phyloP scores from a whole-genome alignment of 2,797 vertebrate genomes.

The Selene dorsalis region DNA sequence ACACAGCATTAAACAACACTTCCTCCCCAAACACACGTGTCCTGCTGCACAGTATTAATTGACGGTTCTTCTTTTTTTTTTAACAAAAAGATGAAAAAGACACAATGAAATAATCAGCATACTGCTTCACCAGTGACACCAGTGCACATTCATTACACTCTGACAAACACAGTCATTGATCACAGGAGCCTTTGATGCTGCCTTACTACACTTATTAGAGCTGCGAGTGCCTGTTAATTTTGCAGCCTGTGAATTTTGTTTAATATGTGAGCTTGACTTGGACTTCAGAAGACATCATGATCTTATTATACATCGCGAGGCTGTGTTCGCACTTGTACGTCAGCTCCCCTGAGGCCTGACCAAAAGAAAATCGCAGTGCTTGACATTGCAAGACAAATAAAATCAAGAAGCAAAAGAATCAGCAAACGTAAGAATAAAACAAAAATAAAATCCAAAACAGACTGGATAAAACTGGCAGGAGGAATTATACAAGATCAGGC shows the following conservation, averaged over 20 bases:
- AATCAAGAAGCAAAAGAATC: background rate
- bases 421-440: background rate
- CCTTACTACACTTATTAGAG: constrained; percentile 4
- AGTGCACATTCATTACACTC: constrained; percentile 21
- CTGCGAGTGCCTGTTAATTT: constrained; percentile 27
- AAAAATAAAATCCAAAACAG: background rate
- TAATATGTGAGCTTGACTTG: constrained; percentile 3
- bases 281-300: constrained; percentile 19
- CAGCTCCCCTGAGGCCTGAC: background rate
- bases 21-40: background rate
- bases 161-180: constrained; percentile 31
- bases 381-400: background rate
- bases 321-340: background rate
- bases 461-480: background rate
- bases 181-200: constrained; percentile 37
- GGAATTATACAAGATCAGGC: background rate
- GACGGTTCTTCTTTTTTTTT: constrained; percentile 1
- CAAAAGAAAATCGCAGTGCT: background rate
- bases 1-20: constrained; percentile 12
- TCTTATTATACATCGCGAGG: background rate
- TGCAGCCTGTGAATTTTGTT: constrained; percentile 2
- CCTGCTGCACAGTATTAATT: constrained; percentile 13
- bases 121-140: background rate
- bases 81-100: constrained; percentile 23
- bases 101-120: constrained; percentile 3